Evolutionary conservation across 2,113 vertebrate genomes (phyloP), one percentile per base, ranked within the genome.

Genomic region (Gobius niger): DNA sequence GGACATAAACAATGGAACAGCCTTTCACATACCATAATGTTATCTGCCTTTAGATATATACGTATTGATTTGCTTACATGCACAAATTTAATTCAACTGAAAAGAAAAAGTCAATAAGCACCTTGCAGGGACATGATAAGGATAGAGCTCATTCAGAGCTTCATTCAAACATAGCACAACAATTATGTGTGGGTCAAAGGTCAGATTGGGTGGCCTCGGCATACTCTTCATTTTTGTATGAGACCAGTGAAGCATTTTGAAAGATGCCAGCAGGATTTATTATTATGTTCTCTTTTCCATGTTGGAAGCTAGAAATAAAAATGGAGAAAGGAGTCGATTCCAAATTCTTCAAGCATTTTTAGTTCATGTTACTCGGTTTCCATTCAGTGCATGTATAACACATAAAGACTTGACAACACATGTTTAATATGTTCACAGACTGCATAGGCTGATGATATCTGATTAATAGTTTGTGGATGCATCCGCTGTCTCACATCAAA

Each of bases 71-170:
- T 52, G 1, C 74, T 76, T 68, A 67, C 72, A 84, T 75, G 71
- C 82, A 67, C 63, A 72, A 78, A 70, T 80, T 84, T 72, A 50
- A 1, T 76, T 62, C 67, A 72, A 84, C 67, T 75, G 40, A 56
- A 75, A 62, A 65, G 57, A 44, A 14, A 34, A 49, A 76, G 77
- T 89, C 81, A 65, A 89, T 89, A 82, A 56, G 60, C 54, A 73
- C 78, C 89, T 87, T 78, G 73, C 76, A 77, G 84, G 74, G 72
- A 82, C 79, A 69, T 60, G 67, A 86, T 84, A 74, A 80, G 61
- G 65, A 87, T 71, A 64, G 51, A 69, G 70, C 66, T 70, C 66
- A 71, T 79, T 82, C 65, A 60, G 52, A 15, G 52, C 42, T 74
- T 57, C 19, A 65, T 70, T 78, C 66, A 74, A 3, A 44, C 50